phyloP scores from a whole-genome alignment of 2,888 invertebrate genomes.

The Macrophya annulata region DNA sequence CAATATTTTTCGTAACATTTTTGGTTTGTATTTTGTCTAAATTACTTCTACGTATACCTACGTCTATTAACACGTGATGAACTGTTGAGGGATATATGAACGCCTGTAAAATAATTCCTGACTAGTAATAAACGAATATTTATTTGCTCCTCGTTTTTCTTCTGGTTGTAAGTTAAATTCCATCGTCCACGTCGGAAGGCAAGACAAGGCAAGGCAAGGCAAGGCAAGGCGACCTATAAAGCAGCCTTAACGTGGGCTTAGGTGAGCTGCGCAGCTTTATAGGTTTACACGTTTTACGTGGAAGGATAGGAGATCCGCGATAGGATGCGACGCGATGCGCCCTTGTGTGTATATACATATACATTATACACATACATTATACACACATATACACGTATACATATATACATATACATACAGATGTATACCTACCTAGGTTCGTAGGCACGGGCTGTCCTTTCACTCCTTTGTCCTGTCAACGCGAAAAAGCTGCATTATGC shows the following conservation, averaged over 20 bases:
- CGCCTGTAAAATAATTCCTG: neutral
- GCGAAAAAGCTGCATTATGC: constrained; percentile 51
- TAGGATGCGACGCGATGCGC: constrained; percentile 67
- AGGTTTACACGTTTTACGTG: constrained; percentile 67
- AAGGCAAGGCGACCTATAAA: constrained; percentile 39
- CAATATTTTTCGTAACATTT: neutral
- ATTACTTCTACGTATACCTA: too few relatives aligned
- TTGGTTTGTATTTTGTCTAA: too few relatives aligned
- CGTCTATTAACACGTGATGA: neutral
- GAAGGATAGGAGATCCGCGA: constrained; percentile 66
- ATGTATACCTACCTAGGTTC: neutral
- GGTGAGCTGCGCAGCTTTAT: constrained; percentile 64
- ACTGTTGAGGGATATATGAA: neutral
- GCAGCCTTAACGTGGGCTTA: constrained; percentile 52
- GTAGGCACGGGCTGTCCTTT: constrained; percentile 41
- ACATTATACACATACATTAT: neutral
- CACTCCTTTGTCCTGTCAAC: constrained; percentile 39
- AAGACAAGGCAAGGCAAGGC: constrained; percentile 3
- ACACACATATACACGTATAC: neutral
- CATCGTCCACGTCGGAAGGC: constrained; percentile 8
- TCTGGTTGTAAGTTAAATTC: constrained; percentile 24
- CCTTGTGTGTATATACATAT: constrained; percentile 38
- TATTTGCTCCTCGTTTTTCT: neutral
- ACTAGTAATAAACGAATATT: neutral
- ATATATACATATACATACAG: neutral